Conservation (phyloP, 2,888 invertebrate genomes). For the Drosophila yooni region DNA sequence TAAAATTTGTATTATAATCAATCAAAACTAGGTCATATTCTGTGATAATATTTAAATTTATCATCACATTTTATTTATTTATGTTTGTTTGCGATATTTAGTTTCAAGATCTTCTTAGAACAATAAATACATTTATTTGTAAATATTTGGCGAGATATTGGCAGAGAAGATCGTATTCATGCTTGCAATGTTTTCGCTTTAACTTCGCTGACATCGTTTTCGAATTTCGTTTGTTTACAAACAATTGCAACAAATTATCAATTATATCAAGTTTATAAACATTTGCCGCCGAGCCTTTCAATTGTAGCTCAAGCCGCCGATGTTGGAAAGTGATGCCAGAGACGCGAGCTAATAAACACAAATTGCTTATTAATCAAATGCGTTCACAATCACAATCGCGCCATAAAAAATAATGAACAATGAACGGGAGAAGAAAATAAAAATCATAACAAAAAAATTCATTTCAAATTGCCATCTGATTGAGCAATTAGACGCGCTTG, state of each 20-base stretch:
- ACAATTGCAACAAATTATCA: conserved; percentile 64
- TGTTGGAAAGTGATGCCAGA: conserved; percentile 64
- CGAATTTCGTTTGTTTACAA: conserved; percentile 44
- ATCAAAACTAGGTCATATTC: too few species aligned
- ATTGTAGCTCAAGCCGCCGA: conserved; percentile 31
- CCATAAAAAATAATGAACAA: conserved; percentile 48
- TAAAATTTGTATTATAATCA: rapidly evolving
- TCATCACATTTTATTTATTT: neutral
- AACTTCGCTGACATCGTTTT: conserved; percentile 6
- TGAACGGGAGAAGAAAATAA: conserved; percentile 19
- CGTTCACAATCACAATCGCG: conserved; percentile 50
- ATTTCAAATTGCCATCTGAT: conserved; percentile 51
- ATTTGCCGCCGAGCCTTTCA: conserved; percentile 41
- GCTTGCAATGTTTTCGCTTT: conserved; percentile 26
- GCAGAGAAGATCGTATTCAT: neutral
- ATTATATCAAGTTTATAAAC: conserved; percentile 59
- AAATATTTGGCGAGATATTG: neutral
- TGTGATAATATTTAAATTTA: neutral
- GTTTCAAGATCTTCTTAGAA: neutral
- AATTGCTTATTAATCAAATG: conserved; percentile 73
- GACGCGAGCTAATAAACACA: conserved; percentile 70
- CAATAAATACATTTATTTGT: neutral
- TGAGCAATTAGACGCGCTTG: conserved; percentile 68
- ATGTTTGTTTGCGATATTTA: neutral
- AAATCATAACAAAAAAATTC: conserved; percentile 7